Evolutionary conservation across 2,888 invertebrate genomes (phyloP), one percentile per base, ranked within the genome.

Genomic region (Lepidocyrtoides sp.): DNA sequence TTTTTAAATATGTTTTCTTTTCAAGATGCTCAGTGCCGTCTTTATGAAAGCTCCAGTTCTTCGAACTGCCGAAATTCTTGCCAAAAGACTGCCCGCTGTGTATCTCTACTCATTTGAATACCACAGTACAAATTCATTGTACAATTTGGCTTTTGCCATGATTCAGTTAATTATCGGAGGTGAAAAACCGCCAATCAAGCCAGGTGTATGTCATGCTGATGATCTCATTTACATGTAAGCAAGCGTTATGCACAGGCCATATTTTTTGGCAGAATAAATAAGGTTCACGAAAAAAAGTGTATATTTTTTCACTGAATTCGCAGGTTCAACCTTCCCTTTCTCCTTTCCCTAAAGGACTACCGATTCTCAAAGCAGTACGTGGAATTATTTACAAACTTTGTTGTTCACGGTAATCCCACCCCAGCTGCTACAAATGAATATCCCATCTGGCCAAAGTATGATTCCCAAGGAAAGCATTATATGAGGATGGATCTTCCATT

Each of bases 31-130:
- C 1, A 93, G 89, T 66, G 92, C 87, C 0, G 26, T 91, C 0
- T 91, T 92, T 54, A 91, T 94, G 90, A 94, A 94, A 90, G 93
- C 90, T 4, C 92, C 93, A 0, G 69, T 93, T 12, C 57, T 89
- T 12, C 48, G 91, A 41, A 93, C 93, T n/a, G 92, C 92, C 0
- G 92, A 93, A 29, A 93, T 93, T 51, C 20, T 94, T 8, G 91
- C 91, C 48, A 51, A 88, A 54, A 17, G 92, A 23, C 23, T 87
- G n/a, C 66, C 84, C 7, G 48, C 87, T 36, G 93, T 94, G 0
- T 94, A 92, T 32, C 86, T 94, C 2, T 94, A 94, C 88, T 91
- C 91, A 3, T 93, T 93, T 29, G 94, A 94, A 60, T 79, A 93
- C 44, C 84, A 93, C 79, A 81, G 83, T 8, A 17, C 32, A 8